phyloP scores from a whole-genome alignment of 2,113 vertebrate genomes.

The Pseudorasbora parva region DNA sequence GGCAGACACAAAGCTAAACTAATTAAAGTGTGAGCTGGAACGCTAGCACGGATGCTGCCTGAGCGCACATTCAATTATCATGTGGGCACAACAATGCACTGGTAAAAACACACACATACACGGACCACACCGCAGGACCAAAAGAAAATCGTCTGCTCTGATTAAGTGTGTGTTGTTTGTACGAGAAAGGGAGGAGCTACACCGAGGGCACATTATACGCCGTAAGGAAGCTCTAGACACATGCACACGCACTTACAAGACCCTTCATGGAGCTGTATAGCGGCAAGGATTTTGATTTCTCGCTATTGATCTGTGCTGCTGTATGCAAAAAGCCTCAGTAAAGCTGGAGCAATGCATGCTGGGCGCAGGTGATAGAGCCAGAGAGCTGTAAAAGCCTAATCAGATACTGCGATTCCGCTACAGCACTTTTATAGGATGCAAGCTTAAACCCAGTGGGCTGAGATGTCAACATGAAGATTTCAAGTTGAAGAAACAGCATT shows the following conservation, averaged over 20 bases:
- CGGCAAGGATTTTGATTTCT: constrained; percentile 38
- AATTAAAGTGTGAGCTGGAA: constrained; percentile 74
- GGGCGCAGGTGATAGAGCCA: constrained; percentile 25
- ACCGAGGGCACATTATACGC: not conserved
- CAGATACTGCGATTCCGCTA: constrained; percentile 27
- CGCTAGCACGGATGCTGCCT: constrained; percentile 62
- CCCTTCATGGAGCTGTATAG: constrained; percentile 37
- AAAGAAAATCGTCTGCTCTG: constrained; percentile 48
- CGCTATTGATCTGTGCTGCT: constrained; percentile 40
- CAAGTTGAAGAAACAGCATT: constrained; percentile 17
- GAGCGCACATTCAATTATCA: constrained; percentile 68
- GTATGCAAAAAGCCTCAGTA: constrained; percentile 47
- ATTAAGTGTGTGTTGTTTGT: constrained; percentile 49
- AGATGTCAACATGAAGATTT: not conserved
- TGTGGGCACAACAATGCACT: constrained; percentile 51
- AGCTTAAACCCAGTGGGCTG: constrained; percentile 12
- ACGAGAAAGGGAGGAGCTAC: constrained; percentile 9
- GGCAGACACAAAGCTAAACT: constrained; percentile 67
- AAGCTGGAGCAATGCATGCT: constrained; percentile 25
- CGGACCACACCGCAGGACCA: constrained; percentile 31
- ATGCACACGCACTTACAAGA: constrained; percentile 17
- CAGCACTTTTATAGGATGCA: constrained; percentile 20
- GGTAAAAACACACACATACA: constrained; percentile 15
- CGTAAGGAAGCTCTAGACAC: not conserved
- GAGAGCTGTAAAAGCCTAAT: constrained; percentile 39